Evolutionary conservation across 2,113 vertebrate species (phyloP).

Genomic region (Pedetes capensis): DNA sequence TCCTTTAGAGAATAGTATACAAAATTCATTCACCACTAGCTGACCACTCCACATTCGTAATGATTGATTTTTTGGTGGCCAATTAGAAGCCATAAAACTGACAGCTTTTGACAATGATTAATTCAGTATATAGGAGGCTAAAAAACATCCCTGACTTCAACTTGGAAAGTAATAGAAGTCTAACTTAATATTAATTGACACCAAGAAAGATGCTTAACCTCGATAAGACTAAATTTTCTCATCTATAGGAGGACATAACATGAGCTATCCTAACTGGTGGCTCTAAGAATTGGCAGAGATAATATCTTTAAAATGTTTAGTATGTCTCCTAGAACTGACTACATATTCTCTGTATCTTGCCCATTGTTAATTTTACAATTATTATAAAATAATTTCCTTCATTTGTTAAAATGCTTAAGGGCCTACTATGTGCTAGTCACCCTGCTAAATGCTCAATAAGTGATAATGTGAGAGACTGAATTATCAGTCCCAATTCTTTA

Average conservation of each 20-base stretch:
- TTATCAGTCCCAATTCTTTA: background rate
- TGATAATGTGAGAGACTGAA: background rate
- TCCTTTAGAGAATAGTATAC: background rate
- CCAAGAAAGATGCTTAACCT: background rate
- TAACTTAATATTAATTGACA: background rate
- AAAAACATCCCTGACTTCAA: background rate
- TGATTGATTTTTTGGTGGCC: background rate
- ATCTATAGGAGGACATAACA: background rate
- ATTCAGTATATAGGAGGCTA: background rate
- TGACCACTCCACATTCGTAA: background rate
- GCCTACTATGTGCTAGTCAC: no score
- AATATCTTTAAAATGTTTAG: background rate
- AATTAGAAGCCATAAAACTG: background rate
- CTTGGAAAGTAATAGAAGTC: background rate
- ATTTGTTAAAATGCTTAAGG: background rate
- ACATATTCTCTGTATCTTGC: background rate
- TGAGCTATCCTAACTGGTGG: background rate
- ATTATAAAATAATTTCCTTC: background rate
- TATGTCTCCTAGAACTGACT: background rate
- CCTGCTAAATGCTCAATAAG: background rate
- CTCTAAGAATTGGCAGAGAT: background rate
- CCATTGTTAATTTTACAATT: background rate
- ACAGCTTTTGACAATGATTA: background rate
- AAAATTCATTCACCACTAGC: background rate
- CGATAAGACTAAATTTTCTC: background rate